Base-by-base conservation (phyloP, 2,888 invertebrate species). In the Lepeophtheirus nordmannii region DNA sequence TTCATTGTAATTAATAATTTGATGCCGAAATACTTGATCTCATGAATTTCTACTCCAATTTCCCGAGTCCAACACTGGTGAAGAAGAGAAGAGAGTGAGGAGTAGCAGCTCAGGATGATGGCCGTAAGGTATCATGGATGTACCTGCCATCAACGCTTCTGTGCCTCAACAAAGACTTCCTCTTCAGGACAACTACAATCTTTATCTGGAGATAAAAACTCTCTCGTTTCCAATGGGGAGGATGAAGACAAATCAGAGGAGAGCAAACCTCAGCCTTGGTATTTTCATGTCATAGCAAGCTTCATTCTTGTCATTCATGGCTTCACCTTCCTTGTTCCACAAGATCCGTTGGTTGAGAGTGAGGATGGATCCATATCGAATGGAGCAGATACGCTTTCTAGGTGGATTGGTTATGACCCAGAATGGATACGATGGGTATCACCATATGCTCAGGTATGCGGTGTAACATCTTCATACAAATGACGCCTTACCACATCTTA, bases 121-220 rank as follows among this genome's bases (percentile, higher is more conserved):
- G 63, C 63, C 22, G 63, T 63, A 30, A 17, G 63, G n/a, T 63
- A 63, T 38, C 63, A 63, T 22, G 53, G 63, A 10, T 63, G 63
- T 56, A 63, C 63, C n/a, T 63, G 63, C 56, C 63, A 63, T 63
- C 23, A 46, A 30, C 46, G 63, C 20, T 63, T 46, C 56, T 53
- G 37, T n/a, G 37, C 20, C 30, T 20, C 46, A 46, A 30, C 30
- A 30, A 30, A 30, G 30, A 30, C 30, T 30, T 30, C 30, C 30
- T 30, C 30, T 30, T 30, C 30, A 5, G 30, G 30, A 30, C 30
- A 30, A 30, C 7, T 30, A 7, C 30, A 30, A 30, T 30, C 30
- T 30, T 30, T 30, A 30, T 30, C 30, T 30, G 30, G 30, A 7
- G 30, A 30, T 30, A 30, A 30, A 30, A 30, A 30, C 30, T 46